Conservation (phyloP, 2,797 vertebrate genomes). For the Lacerta viridis region DNA sequence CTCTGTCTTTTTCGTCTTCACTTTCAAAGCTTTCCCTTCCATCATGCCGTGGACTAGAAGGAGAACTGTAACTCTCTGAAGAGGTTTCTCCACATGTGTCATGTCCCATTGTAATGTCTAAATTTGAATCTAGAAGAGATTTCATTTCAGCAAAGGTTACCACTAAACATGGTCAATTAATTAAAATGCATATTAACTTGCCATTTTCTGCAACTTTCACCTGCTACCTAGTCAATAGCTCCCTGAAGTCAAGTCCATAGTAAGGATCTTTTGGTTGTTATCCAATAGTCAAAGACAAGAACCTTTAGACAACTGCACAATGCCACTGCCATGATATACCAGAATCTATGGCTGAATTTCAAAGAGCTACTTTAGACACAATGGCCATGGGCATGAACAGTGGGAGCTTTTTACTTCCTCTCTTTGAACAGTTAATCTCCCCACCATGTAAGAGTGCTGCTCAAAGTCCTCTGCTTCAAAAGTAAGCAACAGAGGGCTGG, state of each 20-base stretch:
- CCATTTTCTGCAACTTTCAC: slow-evolving; percentile 3
- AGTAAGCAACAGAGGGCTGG: background rate
- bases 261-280: background rate
- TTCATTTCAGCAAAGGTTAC: slow-evolving; percentile 37
- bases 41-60: slow-evolving; percentile 91
- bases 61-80: slow-evolving; percentile 95
- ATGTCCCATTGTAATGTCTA: slow-evolving; percentile 84
- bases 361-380: background rate
- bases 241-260: background rate
- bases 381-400: background rate
- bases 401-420: background rate
- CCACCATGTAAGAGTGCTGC: background rate
- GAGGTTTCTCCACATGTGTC: slow-evolving; percentile 92
- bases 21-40: slow-evolving; percentile 92
- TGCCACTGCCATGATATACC: background rate
- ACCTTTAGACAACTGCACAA: background rate
- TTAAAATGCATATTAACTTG: slow-evolving; percentile 3
- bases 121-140: slow-evolving; percentile 82
- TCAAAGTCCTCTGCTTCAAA: background rate
- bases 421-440: background rate
- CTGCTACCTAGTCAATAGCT: background rate
- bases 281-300: background rate
- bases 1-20: slow-evolving; percentile 92
- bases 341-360: background rate
- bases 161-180: slow-evolving; percentile 15